Conservation (phyloP, 2,797 vertebrate genomes). For the Xiphorhynchus erythropygius region DNA sequence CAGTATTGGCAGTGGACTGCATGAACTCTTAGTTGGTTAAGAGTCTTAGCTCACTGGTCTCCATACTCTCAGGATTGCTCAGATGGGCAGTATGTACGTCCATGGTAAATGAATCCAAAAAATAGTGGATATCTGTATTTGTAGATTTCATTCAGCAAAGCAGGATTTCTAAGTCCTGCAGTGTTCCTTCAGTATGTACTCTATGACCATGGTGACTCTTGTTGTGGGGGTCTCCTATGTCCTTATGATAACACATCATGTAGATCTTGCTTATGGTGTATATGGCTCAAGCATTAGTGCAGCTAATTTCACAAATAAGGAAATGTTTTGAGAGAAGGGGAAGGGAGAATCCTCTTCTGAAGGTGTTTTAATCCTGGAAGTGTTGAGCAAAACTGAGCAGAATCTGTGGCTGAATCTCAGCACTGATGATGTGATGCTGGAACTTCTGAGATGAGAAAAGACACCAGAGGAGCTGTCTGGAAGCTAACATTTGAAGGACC, state of each 20-base stretch:
- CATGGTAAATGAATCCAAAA: background rate
- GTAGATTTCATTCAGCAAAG: background rate
- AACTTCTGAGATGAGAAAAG: background rate
- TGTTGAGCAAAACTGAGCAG: background rate
- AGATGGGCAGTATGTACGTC: background rate
- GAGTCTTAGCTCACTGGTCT: background rate
- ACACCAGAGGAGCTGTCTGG: background rate
- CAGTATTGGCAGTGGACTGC: background rate
- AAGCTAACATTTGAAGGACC: background rate
- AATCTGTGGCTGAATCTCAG: background rate
- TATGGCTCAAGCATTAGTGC: background rate
- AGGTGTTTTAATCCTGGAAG: background rate
- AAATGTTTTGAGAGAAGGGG: background rate
- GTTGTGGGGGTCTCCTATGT: background rate
- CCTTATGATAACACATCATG: background rate
- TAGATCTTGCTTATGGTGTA: background rate
- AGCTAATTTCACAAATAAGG: background rate
- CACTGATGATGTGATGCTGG: background rate
- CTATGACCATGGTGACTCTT: background rate
- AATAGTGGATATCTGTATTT: background rate
- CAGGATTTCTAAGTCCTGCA: background rate
- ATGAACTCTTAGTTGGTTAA: background rate
- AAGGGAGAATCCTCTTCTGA: background rate
- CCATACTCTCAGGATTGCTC: background rate
- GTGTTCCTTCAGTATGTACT: background rate